Conservation (phyloP, 2,113 vertebrate genomes). For the Forbesichthys agassizii region DNA sequence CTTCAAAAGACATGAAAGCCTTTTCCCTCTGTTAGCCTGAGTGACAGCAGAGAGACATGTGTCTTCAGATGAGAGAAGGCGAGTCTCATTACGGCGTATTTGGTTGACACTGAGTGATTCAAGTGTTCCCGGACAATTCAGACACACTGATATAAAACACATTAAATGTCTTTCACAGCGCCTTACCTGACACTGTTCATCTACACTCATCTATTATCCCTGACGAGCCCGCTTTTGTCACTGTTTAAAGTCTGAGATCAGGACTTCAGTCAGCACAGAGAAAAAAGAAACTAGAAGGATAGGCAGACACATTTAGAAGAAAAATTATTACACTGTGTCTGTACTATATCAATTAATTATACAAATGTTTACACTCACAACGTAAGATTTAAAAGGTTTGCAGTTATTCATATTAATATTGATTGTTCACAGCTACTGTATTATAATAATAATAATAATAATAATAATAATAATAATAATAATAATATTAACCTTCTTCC, state of each 20-base stretch:
- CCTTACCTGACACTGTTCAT: slow-evolving; percentile 81
- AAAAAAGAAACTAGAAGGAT: slow-evolving; percentile 39
- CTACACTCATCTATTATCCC: slow-evolving; percentile 74
- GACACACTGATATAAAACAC: slow-evolving; percentile 82
- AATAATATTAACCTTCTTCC: too few relatives aligned
- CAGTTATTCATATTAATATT: too few relatives aligned
- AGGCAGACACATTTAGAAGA: slow-evolving; percentile 51
- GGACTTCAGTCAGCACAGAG: slow-evolving; percentile 47
- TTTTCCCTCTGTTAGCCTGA: slow-evolving; percentile 66
- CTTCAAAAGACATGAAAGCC: slow-evolving; percentile 65
- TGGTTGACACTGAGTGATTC: slow-evolving; percentile 78
- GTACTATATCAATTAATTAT: not conserved
- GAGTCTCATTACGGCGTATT: slow-evolving; percentile 77
- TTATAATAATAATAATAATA: too few relatives aligned
- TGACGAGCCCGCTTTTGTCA: slow-evolving; percentile 58
- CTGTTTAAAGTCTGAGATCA: slow-evolving; percentile 53
- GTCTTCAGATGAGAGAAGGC: slow-evolving; percentile 74
- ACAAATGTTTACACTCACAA: slow-evolving; percentile 37
- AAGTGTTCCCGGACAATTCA: slow-evolving; percentile 77
- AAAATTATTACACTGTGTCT: slow-evolving; percentile 9
- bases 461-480: too few relatives aligned
- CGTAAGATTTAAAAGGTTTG: slow-evolving; percentile 18
- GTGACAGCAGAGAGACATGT: slow-evolving; percentile 76
- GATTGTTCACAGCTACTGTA: too few relatives aligned
- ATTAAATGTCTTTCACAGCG: slow-evolving; percentile 79